Conservation (phyloP, 1,140 invertebrate genomes). For the Tetraneura akinire region DNA sequence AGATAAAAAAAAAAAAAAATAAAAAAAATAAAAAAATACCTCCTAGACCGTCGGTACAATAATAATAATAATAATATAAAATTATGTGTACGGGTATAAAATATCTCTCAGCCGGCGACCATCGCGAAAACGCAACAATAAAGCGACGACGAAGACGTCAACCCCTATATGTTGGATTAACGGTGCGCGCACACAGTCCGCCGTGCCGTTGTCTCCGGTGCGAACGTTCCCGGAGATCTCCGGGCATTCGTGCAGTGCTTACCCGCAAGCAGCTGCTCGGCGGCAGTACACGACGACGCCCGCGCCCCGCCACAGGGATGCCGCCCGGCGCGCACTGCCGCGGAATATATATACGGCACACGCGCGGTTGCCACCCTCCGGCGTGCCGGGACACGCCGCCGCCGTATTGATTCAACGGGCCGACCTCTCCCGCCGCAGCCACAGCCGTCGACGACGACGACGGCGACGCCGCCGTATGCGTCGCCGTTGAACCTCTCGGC, state of each 20-base stretch:
- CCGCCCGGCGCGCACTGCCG: conserved; percentile 36
- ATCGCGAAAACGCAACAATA: not conserved
- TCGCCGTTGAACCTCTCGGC: conserved; percentile 26
- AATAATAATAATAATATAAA: too few relatives aligned
- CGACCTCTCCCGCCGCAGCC: conserved; percentile 25
- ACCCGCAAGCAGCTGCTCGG: conserved; percentile 44
- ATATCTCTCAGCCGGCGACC: not conserved
- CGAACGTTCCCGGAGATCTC: conserved; percentile 45
- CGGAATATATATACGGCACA: conserved; percentile 21
- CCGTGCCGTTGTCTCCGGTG: conserved; percentile 32
- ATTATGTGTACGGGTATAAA: too few relatives aligned
- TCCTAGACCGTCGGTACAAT: too few relatives aligned
- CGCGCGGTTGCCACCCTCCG: conserved; percentile 24
- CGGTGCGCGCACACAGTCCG: not conserved
- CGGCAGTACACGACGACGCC: conserved; percentile 30
- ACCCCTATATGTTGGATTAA: too few relatives aligned
- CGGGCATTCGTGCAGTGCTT: conserved; percentile 40
- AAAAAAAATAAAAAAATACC: not conserved
- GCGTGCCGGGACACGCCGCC: conserved; percentile 37
- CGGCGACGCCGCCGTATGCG: not conserved
- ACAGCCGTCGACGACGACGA: not conserved
- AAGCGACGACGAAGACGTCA: not conserved
- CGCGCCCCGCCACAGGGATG: conserved; percentile 28
- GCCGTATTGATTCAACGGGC: conserved; percentile 46
- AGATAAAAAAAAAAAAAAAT: too few relatives aligned